These are phyloP conservation scores for Parnassius mnemosyne DNA, from an alignment of 2,888 invertebrate species.

Conservation along the genomic window DNA sequence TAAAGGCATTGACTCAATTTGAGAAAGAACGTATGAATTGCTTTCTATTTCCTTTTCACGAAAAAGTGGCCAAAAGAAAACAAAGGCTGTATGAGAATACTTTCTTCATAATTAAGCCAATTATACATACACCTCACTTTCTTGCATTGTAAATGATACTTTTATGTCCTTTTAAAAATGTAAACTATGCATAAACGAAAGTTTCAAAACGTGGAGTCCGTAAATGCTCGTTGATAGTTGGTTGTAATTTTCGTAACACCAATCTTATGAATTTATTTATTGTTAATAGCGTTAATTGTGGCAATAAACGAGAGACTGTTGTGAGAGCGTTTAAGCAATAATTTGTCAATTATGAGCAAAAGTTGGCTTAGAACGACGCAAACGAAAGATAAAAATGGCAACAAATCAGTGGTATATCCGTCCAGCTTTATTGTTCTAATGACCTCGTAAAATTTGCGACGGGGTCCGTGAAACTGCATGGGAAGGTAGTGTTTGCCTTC, in stretches of 20 bases:
- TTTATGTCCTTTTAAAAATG: slow-evolving; percentile 12
- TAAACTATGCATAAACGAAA: slow-evolving; percentile 15
- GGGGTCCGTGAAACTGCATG: slow-evolving; percentile 18
- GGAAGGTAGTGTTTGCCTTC: not conserved
- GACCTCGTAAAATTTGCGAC: slow-evolving; percentile 26
- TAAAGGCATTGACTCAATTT: slow-evolving; percentile 5
- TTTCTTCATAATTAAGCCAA: slow-evolving; percentile 16
- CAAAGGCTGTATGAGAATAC: not conserved
- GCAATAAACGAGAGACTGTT: slow-evolving; percentile 17
- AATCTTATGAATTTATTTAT: slow-evolving; percentile 12
- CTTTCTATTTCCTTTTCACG: slow-evolving; percentile 1
- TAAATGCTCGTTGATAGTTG: not conserved
- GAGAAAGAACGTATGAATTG: not conserved
- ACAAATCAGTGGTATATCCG: slow-evolving; percentile 23
- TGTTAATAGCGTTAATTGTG: slow-evolving; percentile 15
- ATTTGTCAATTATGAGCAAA: slow-evolving; percentile 11
- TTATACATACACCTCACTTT: slow-evolving; percentile 4
- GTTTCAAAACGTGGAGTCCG: not conserved
- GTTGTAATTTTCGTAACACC: slow-evolving; percentile 8
- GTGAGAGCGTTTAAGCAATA: slow-evolving; percentile 1
- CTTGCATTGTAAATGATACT: slow-evolving; percentile 11
- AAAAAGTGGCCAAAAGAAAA: too few relatives aligned
- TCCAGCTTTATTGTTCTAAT: slow-evolving; percentile 27
- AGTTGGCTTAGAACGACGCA: slow-evolving; percentile 3
- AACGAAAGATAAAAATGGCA: slow-evolving; percentile 11